Conservation (phyloP, 2,797 vertebrate genomes). For the Scolopax rusticola region DNA sequence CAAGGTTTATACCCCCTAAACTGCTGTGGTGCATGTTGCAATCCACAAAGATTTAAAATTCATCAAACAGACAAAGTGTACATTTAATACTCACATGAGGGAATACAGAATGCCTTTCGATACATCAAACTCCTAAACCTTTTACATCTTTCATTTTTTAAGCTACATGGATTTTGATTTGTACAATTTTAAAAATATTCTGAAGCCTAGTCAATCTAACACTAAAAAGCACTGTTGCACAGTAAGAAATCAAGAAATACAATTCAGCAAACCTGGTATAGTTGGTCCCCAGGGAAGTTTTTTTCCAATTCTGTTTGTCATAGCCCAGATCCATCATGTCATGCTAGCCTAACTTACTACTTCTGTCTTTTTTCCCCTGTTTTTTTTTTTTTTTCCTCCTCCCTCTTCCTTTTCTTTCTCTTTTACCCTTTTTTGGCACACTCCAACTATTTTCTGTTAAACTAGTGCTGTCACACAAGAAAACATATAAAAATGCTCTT, state of each 20-base stretch:
- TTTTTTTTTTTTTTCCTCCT: not conserved
- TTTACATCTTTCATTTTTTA: slow-evolving; percentile 89
- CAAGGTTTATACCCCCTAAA: slow-evolving; percentile 64
- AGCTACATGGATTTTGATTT: slow-evolving; percentile 87
- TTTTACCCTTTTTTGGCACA: slow-evolving; percentile 77
- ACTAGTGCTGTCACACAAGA: slow-evolving; percentile 89
- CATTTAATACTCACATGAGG: slow-evolving; percentile 85
- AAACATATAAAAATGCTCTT: slow-evolving; percentile 90
- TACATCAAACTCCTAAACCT: slow-evolving; percentile 84
- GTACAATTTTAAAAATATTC: slow-evolving; percentile 87
- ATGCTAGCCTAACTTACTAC: slow-evolving; percentile 85
- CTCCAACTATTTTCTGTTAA: slow-evolving; percentile 92
- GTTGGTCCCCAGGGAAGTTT: slow-evolving; percentile 87
- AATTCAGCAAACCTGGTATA: slow-evolving; percentile 86
- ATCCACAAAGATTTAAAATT: slow-evolving; percentile 82
- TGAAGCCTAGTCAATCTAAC: slow-evolving; percentile 86
- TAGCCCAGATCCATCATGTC: slow-evolving; percentile 92
- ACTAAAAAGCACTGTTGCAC: slow-evolving; percentile 87
- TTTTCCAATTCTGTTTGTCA: slow-evolving; percentile 93
- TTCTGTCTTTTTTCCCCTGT: slow-evolving; percentile 71
- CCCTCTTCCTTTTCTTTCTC: slow-evolving; percentile 33
- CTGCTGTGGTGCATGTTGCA: slow-evolving; percentile 55
- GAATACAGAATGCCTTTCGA: slow-evolving; percentile 85
- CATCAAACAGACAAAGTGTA: slow-evolving; percentile 85
- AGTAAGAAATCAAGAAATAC: slow-evolving; percentile 87